These are phyloP conservation scores for Petrocephalus sullivani DNA, from an alignment of 2,797 vertebrate species.

Conservation along the genomic window DNA sequence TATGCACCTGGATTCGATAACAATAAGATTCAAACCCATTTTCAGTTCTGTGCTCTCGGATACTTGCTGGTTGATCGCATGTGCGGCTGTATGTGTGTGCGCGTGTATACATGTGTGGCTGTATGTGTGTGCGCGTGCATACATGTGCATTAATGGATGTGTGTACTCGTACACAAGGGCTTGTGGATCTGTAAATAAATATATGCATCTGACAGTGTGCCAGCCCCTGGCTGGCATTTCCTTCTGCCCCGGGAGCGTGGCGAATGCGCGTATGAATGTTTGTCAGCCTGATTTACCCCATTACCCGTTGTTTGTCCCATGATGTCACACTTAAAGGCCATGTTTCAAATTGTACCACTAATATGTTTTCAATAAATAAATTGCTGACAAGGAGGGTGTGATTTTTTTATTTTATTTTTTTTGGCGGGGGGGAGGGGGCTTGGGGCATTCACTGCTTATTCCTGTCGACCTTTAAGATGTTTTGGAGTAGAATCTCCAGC, in stretches of 20 bases:
- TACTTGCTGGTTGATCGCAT: not conserved
- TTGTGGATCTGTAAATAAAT: constrained; percentile 18
- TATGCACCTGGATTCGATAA: constrained; percentile 48
- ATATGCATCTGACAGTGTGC: not conserved
- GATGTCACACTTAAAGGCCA: constrained; percentile 26
- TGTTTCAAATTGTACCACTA: not conserved
- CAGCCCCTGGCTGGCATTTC: not conserved
- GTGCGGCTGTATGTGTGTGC: not conserved
- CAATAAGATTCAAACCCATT: constrained; percentile 34
- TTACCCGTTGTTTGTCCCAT: not conserved
- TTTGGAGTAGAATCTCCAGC: constrained; percentile 18
- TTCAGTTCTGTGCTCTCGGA: not conserved
- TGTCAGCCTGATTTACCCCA: not conserved
- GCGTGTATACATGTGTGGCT: not conserved
- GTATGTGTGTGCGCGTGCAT: not conserved
- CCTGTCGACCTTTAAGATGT: not conserved
- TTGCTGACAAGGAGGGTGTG: not conserved
- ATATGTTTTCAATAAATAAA: constrained; percentile 10
- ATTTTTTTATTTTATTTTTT: not conserved
- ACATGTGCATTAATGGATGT: not conserved
- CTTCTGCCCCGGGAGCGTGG: not conserved
- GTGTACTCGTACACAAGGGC: not conserved
- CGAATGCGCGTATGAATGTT: constrained; percentile 5
- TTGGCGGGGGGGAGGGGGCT: too few relatives aligned
- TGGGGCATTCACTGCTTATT: not conserved